phyloP scores from a whole-genome alignment of 2,113 vertebrate species.

The Genyomyrus donnyi region DNA sequence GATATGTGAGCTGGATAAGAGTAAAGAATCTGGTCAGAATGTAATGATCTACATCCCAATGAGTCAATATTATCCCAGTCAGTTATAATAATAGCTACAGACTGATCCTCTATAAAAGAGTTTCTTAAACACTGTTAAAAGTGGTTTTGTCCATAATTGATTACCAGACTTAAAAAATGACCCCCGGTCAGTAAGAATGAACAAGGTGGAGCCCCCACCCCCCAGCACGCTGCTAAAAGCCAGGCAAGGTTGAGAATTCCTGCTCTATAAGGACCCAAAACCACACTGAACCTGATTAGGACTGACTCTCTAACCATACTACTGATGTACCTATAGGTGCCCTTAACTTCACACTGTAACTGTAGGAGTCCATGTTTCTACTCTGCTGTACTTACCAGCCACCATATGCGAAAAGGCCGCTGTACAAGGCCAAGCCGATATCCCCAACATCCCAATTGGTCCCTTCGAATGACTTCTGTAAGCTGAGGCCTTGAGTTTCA shows the following conservation, averaged over 20 bases:
- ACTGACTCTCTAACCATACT: not conserved
- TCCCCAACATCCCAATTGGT: conserved; percentile 73
- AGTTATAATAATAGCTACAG: not conserved
- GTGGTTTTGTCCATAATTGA: not conserved
- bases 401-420: conserved; percentile 91
- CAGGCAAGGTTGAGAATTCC: not conserved
- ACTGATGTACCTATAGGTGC: not conserved
- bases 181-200: not conserved
- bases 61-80: not conserved
- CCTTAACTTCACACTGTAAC: not conserved
- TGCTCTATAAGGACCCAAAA: not conserved
- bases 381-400: conserved; percentile 74
- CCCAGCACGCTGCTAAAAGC: not conserved
- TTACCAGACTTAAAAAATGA: not conserved
- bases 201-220: not conserved
- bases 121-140: not conserved
- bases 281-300: not conserved
- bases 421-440: conserved; percentile 85
- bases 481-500: conserved; percentile 55
- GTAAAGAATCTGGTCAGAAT: not conserved
- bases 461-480: conserved; percentile 71
- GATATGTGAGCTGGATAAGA: not conserved
- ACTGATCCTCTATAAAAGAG: not conserved
- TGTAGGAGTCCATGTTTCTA: not conserved
- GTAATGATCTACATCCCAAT: not conserved